Percentiles rank a stretch among this genome's conserved stretches.
Conservation (phyloP, 2,113 vertebrate genomes). For the Malaclemys terrapin region DNA sequence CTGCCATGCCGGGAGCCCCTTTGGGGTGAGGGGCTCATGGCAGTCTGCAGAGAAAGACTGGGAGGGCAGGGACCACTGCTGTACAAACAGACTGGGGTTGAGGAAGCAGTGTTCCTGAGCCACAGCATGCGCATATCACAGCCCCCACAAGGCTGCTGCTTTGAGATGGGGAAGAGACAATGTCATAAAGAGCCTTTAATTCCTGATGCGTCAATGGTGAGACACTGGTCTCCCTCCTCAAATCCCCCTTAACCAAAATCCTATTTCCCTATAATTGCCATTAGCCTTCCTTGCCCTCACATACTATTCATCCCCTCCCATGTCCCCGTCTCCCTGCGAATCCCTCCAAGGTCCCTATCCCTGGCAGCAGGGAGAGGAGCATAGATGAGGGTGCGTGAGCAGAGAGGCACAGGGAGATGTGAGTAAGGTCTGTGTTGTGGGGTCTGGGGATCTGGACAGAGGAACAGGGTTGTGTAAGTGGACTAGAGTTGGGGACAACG, state of each 20-base stretch:
- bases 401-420: neutral
- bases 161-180: neutral
- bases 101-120: neutral
- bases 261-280: neutral
- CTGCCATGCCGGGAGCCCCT: neutral
- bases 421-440: neutral
- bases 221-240: neutral
- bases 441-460: accelerated
- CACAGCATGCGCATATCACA: neutral
- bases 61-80: neutral
- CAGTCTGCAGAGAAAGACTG: neutral
- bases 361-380: neutral
- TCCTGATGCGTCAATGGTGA: neutral
- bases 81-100: neutral
- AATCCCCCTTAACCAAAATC: neutral
- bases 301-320: neutral
- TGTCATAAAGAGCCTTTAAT: neutral
- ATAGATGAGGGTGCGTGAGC: too few relatives aligned
- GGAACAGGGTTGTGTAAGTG: neutral
- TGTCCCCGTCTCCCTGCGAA: too few relatives aligned
- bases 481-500: neutral
- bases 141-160: neutral
- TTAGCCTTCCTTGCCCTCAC: neutral
- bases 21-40: neutral
- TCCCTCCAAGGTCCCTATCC: neutral